Conservation (phyloP, 1,140 invertebrate species). For the Camponotus pennsylvanicus region DNA sequence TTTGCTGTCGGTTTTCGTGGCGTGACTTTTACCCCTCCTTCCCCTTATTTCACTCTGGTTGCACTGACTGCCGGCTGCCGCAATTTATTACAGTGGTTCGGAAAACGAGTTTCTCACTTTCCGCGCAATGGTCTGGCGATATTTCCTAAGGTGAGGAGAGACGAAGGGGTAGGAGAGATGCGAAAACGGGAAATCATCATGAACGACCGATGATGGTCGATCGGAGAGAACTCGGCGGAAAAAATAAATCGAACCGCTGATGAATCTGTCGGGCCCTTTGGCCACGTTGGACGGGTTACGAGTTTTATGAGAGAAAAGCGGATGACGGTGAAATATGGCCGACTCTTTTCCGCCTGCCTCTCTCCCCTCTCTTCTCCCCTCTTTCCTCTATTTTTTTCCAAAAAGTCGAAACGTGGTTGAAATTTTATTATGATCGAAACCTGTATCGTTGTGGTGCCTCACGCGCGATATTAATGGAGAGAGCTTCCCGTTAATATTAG, state of each 20-base stretch:
- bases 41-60: neutral
- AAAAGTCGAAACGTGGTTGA: slow-evolving; percentile 57
- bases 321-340: slow-evolving; percentile 53
- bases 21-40: slow-evolving; percentile 23
- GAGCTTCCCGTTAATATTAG: slow-evolving; percentile 40
- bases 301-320: slow-evolving; percentile 63
- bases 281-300: slow-evolving; percentile 38
- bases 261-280: slow-evolving; percentile 55
- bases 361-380: no score
- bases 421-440: slow-evolving; percentile 58
- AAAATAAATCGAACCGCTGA: slow-evolving; percentile 64
- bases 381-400: slow-evolving; percentile 10
- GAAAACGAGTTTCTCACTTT: slow-evolving; percentile 60
- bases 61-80: slow-evolving; percentile 25
- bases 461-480: slow-evolving; percentile 49
- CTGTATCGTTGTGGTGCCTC: neutral
- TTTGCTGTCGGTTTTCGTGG: slow-evolving; percentile 24
- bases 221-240: slow-evolving; percentile 34
- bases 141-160: slow-evolving; percentile 47
- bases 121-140: slow-evolving; percentile 5
- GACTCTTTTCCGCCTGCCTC: slow-evolving; percentile 1
- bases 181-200: slow-evolving; percentile 50
- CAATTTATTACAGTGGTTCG: slow-evolving; percentile 65
- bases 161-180: neutral
- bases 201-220: slow-evolving; percentile 38